These are phyloP conservation scores for Oreonectes daqikongensis DNA, from an alignment of 2,797 vertebrate genomes.

Conservation along the genomic window DNA sequence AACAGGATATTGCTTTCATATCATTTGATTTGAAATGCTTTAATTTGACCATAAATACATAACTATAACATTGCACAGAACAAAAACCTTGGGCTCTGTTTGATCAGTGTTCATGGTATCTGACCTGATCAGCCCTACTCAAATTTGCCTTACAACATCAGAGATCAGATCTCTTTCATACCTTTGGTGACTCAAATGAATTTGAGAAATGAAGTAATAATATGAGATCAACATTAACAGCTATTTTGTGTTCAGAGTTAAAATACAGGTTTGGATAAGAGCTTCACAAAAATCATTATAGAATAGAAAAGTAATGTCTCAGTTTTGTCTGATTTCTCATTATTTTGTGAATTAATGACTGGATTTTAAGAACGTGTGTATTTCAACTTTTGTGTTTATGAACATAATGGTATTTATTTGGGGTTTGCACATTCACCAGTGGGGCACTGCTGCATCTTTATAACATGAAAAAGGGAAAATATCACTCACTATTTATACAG, in stretches of 20 bases:
- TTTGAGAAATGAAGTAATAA: background rate
- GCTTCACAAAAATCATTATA: background rate
- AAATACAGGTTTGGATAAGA: background rate
- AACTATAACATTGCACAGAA: too few relatives aligned
- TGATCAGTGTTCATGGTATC: background rate
- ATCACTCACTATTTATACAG: slow-evolving; percentile 30
- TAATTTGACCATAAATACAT: too few relatives aligned
- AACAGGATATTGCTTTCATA: background rate
- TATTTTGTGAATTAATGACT: background rate
- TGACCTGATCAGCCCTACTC: background rate
- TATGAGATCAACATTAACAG: background rate
- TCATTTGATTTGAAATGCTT: slow-evolving; percentile 4
- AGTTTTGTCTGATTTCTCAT: too few relatives aligned
- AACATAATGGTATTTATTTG: slow-evolving; percentile 51
- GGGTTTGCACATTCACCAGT: slow-evolving; percentile 22
- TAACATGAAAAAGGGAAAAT: slow-evolving; percentile 24
- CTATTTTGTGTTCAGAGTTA: background rate
- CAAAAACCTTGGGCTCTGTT: too few relatives aligned
- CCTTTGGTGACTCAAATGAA: background rate
- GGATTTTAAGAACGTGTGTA: slow-evolving; percentile 5
- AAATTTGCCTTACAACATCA: background rate
- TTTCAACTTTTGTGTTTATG: slow-evolving; percentile 19
- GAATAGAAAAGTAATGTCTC: background rate
- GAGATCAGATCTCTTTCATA: background rate
- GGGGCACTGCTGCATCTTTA: slow-evolving; percentile 25